Conservation (phyloP, 2,113 vertebrate genomes). For the Axis porcinus region DNA sequence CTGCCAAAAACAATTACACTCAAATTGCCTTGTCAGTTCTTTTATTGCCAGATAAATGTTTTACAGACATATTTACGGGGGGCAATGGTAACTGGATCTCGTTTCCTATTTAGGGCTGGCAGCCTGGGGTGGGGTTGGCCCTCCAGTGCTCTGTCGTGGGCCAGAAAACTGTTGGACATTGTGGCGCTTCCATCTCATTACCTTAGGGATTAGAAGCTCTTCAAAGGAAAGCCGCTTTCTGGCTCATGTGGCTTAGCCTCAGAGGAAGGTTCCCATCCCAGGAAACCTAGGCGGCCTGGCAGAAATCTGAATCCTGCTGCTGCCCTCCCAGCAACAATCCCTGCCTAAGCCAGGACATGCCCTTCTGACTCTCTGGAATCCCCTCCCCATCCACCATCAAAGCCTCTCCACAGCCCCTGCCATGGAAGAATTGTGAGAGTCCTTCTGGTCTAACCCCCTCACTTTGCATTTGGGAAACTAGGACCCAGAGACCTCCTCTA, state of each 20-base stretch:
- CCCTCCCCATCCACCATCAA: neutral
- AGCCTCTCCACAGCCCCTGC: neutral
- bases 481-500: neutral
- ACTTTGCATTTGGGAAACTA: neutral
- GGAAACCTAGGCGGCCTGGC: conserved; percentile 44
- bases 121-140: conserved; percentile 41
- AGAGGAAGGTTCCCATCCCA: conserved; percentile 38
- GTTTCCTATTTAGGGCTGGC: conserved; percentile 62
- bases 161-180: conserved; percentile 53
- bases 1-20: conserved; percentile 75
- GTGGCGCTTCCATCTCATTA: conserved; percentile 33
- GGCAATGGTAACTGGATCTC: conserved; percentile 66
- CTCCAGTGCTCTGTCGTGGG: conserved; percentile 43
- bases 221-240: conserved; percentile 58
- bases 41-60: conserved; percentile 77
- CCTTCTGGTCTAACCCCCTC: neutral
- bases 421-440: neutral
- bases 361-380: neutral
- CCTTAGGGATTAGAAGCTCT: conserved; percentile 49
- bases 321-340: neutral
- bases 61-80: conserved; percentile 71
- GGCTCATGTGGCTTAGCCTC: conserved; percentile 12
- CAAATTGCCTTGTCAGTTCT: conserved; percentile 74
- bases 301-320: conserved; percentile 46
- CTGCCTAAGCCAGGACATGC: neutral